Base-by-base conservation (phyloP, 2,888 invertebrate species). In the Ophion ventricosus region DNA sequence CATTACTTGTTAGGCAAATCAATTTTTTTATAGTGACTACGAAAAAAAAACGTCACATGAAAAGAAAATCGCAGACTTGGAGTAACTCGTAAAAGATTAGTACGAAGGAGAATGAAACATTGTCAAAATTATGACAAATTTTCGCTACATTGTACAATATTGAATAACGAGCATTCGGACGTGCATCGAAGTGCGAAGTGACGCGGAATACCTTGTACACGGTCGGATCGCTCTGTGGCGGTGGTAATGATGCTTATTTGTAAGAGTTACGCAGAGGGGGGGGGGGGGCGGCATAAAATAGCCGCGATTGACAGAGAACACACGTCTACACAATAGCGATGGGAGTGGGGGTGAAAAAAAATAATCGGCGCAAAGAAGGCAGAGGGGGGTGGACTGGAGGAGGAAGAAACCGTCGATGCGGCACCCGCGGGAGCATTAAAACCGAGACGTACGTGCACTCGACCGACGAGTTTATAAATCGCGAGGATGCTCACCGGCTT, bases 401-500 rank as follows among this genome's bases (percentile, higher is more conserved):
- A 88, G 87, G 87, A 90, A 89, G 88, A 89, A 88, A 87, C 87
- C 87, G 87, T 84, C 69, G 76, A 85, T 84, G 85, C 86, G 86
- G 85, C 29, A 87, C 85, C 84, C 87, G 86, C 80, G 67, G 56
- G 85, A 70, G 84, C 75, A 78, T 82, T 77, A 79, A 80, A 87
- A 72, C 83, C 78, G 84, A 85, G 77, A 80, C 74, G 81, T 57
- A 78, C 82, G 82, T 77, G 80, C 77, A 82, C 87, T 87, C 85
- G 87, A 79, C 85, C 84, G 87, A 79, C 79, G 88, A 87, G 90
- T 89, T 90, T 90, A 90, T 90, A 90, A 90, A 90, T 90, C 88
- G 90, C 88, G 90, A 88, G 89, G 89, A 90, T 90, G 90, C 87
- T 83, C 85, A 83, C 87, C 87, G 77, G 86, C 82, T 77, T 86